Conservation (phyloP, 2,797 vertebrate genomes). For the Myotis planiceps region DNA sequence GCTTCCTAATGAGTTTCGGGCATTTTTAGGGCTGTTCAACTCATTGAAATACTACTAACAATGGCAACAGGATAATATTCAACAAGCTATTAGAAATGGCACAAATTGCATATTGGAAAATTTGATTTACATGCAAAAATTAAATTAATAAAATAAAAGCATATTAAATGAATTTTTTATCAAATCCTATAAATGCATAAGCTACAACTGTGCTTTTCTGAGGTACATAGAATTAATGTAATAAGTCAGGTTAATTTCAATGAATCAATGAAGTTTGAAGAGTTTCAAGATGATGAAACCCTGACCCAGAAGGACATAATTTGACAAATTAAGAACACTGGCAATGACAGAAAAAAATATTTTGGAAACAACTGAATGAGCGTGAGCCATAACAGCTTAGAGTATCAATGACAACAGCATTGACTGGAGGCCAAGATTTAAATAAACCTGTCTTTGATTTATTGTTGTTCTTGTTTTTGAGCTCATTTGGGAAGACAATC, state of each 20-base stretch:
- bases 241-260: neutral
- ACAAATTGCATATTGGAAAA: neutral
- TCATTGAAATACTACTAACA: neutral
- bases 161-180: neutral
- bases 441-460: slow-evolving; percentile 65
- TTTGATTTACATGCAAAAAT: neutral
- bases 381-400: neutral
- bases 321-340: slow-evolving; percentile 59
- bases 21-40: neutral
- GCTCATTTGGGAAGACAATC: slow-evolving; percentile 33
- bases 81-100: neutral
- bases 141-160: slow-evolving; percentile 15
- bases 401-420: slow-evolving; percentile 39
- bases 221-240: neutral
- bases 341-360: slow-evolving; percentile 49
- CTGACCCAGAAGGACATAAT: slow-evolving; percentile 48
- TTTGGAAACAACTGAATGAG: slow-evolving; percentile 58
- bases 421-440: slow-evolving; percentile 59
- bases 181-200: neutral
- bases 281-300: slow-evolving; percentile 29
- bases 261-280: neutral
- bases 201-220: neutral
- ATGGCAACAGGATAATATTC: neutral
- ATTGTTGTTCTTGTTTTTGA: slow-evolving; percentile 49
- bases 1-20: neutral